A percentile compares a stretch with the other conserved stretches of the same genome.
Evolutionary conservation across 2,888 invertebrate genomes (phyloP).

Genomic region (Cataglyphis altisquamis): DNA sequence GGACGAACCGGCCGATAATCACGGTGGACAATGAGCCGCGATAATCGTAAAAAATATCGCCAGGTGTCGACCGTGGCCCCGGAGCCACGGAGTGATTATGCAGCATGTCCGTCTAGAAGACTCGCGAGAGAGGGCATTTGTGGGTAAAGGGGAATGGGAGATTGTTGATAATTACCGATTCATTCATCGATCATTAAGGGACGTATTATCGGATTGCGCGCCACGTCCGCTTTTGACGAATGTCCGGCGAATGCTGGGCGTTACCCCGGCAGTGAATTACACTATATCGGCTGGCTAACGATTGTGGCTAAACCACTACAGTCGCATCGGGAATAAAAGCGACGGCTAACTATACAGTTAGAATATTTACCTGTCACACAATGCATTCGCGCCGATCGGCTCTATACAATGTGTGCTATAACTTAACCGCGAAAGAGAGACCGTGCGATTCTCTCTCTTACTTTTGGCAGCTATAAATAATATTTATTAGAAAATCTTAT

Average conservation of each 20-base stretch:
- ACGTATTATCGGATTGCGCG: conserved; percentile 73
- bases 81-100: conserved; percentile 47
- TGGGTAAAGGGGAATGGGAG: conserved; percentile 38
- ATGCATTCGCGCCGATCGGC: conserved; percentile 36
- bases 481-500: conserved; percentile 62
- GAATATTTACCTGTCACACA: conserved; percentile 45
- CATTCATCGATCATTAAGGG: conserved; percentile 80
- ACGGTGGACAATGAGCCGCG: conserved; percentile 59
- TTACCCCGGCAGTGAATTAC: conserved; percentile 66
- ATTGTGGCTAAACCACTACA: conserved; percentile 57
- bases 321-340: conserved; percentile 61
- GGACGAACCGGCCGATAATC: conserved; percentile 54
- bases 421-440: neutral
- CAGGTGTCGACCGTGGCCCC: conserved; percentile 51
- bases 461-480: conserved; percentile 65
- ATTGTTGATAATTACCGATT: conserved; percentile 77
- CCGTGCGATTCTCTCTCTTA: conserved; percentile 25
- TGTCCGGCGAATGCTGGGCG: conserved; percentile 64
- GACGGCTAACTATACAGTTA: conserved; percentile 51
- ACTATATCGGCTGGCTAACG: conserved; percentile 63
- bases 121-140: conserved; percentile 29
- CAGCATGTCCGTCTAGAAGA: conserved; percentile 56
- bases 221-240: conserved; percentile 64
- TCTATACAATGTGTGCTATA: conserved; percentile 7
- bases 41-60: conserved; percentile 60